phyloP scores from a whole-genome alignment of 2,888 invertebrate genomes.

The Cordilura impudica region DNA sequence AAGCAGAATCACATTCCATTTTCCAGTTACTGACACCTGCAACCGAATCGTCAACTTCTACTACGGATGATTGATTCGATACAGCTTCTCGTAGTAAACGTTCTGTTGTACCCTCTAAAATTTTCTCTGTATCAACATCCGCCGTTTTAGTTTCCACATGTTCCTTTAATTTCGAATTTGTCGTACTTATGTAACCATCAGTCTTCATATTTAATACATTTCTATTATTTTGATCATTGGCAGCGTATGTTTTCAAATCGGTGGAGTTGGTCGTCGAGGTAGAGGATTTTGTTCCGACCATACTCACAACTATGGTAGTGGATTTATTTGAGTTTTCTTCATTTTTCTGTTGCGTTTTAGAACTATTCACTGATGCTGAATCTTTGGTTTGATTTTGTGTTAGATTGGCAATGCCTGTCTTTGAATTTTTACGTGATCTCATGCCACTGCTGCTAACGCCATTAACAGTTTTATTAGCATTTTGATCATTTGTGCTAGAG shows the following conservation, averaged over 20 bases:
- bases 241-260: constrained; percentile 55
- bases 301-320: constrained; percentile 76
- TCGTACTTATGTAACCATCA: constrained; percentile 59
- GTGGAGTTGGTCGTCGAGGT: constrained; percentile 40
- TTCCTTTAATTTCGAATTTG: constrained; percentile 63
- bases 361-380: not conserved
- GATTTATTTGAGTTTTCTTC: constrained; percentile 64
- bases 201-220: constrained; percentile 75
- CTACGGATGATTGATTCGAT: constrained; percentile 70
- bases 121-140: constrained; percentile 58
- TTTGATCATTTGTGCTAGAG: constrained; percentile 68
- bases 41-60: constrained; percentile 63
- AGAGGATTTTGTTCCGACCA: constrained; percentile 68
- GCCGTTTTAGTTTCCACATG: constrained; percentile 24
- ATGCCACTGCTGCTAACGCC: constrained; percentile 63
- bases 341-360: constrained; percentile 54
- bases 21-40: constrained; percentile 78
- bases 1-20: constrained; percentile 77
- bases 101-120: constrained; percentile 69
- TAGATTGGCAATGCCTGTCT: constrained; percentile 69
- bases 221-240: constrained; percentile 73
- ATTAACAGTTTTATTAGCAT: constrained; percentile 67
- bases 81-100: constrained; percentile 75
- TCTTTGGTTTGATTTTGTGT: constrained; percentile 44
- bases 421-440: constrained; percentile 76